Evolutionary conservation across 2,888 invertebrate genomes (phyloP).

Genomic region (Dromius quadrimaculatus): DNA sequence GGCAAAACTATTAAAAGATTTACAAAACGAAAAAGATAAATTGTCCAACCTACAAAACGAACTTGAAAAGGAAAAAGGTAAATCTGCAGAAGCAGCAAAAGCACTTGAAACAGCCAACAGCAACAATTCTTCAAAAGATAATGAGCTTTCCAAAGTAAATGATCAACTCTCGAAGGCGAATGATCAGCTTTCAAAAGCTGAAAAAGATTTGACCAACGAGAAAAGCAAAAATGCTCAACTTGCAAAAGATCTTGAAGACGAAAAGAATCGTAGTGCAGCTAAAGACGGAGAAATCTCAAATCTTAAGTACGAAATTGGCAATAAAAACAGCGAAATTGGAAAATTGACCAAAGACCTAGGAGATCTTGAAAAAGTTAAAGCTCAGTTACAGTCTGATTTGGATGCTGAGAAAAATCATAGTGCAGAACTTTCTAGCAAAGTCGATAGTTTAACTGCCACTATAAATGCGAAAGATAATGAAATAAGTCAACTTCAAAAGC

Average conservation of each 20-base stretch:
- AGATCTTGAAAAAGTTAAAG: conserved; percentile 54
- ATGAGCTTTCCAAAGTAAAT: neutral
- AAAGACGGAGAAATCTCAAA: neutral
- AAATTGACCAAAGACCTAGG: conserved; percentile 41
- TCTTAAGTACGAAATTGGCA: neutral
- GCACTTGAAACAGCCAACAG: neutral
- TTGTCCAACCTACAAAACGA: neutral
- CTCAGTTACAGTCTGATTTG: conserved; percentile 52
- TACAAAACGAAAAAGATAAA: neutral
- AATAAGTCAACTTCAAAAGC: conserved; percentile 46
- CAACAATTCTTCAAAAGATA: neutral
- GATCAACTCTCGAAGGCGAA: neutral
- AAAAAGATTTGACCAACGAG: conserved; percentile 27
- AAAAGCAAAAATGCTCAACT: conserved; percentile 45
- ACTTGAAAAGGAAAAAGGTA: neutral
- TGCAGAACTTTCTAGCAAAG: conserved; percentile 43
- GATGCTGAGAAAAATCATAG: conserved; percentile 48
- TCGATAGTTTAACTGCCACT: conserved; percentile 42
- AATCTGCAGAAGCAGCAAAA: conserved; percentile 1
- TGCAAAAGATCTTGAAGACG: conserved; percentile 15
- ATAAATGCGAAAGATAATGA: conserved; percentile 33
- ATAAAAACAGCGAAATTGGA: conserved; percentile 40
- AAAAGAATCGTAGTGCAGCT: conserved; percentile 4
- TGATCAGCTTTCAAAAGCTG: neutral
- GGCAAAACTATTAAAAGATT: neutral